Conservation (phyloP, 2,888 invertebrate genomes). For the Dynastes hyllus region DNA sequence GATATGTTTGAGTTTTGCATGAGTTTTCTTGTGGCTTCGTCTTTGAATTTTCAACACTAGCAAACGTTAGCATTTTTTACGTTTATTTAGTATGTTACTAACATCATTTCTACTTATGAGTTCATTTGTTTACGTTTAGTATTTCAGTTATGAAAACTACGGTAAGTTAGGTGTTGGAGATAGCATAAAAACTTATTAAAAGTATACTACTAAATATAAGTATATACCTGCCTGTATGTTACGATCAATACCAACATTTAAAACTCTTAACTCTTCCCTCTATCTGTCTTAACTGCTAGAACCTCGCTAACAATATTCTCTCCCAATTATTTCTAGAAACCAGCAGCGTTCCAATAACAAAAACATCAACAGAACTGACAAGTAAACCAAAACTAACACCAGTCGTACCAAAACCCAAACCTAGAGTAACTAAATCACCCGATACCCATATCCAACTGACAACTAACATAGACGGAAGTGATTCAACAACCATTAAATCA, state of each 20-base stretch:
- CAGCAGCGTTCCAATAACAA: slow-evolving; percentile 68
- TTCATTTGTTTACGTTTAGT: slow-evolving; percentile 52
- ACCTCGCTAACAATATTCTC: slow-evolving; percentile 69
- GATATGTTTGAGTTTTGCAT: slow-evolving; percentile 69
- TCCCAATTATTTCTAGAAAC: slow-evolving; percentile 71
- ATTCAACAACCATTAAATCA: slow-evolving; percentile 57
- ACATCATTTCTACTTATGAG: slow-evolving; percentile 57
- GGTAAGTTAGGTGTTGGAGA: slow-evolving; percentile 57
- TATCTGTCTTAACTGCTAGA: slow-evolving; percentile 63
- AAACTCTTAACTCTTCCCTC: slow-evolving; percentile 43
- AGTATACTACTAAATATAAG: slow-evolving; percentile 44
- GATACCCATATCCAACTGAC: slow-evolving; percentile 60
- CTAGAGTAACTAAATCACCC: slow-evolving; percentile 64
- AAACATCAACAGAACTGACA: slow-evolving; percentile 61
- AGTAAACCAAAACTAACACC: slow-evolving; percentile 64
- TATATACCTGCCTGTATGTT: slow-evolving; percentile 62
- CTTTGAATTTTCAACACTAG: slow-evolving; percentile 54
- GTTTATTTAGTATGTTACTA: slow-evolving; percentile 58
- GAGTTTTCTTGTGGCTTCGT: slow-evolving; percentile 55
- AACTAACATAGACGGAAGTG: slow-evolving; percentile 52
- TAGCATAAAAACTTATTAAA: slow-evolving; percentile 42
- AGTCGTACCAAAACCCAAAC: slow-evolving; percentile 63
- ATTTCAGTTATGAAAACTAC: slow-evolving; percentile 51
- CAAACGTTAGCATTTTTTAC: slow-evolving; percentile 58
- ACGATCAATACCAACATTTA: slow-evolving; percentile 36